A percentile compares a stretch with the other conserved stretches of the same genome.
Evolutionary conservation across 2,888 invertebrate species (phyloP).

Genomic region (Apocheima hispidaria): DNA sequence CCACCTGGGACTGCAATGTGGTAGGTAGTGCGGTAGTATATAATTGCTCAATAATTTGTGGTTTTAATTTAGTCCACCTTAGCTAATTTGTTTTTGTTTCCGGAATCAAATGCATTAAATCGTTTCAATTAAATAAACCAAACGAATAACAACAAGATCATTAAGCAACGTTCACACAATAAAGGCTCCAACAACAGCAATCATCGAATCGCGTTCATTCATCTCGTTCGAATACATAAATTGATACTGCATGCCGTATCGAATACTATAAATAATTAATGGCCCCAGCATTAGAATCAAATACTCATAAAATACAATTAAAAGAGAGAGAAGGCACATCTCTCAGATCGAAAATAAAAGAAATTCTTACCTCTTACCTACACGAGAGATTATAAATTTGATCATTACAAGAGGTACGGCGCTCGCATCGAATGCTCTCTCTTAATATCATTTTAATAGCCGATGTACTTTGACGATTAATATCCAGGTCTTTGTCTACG

Average conservation of each 20-base stretch:
- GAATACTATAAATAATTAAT: constrained; percentile 86
- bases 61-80: too few species aligned
- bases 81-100: constrained; percentile 1
- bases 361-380: constrained; percentile 74
- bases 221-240: constrained; percentile 76
- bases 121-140: constrained; percentile 34
- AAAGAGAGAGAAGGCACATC: constrained; percentile 81
- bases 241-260: constrained; percentile 80
- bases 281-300: constrained; percentile 84
- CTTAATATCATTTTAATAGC: constrained; percentile 81
- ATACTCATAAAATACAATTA: constrained; percentile 87
- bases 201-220: constrained; percentile 66
- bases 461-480: constrained; percentile 74
- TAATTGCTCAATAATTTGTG: too few species aligned
- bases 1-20: too few species aligned
- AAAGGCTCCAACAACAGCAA: constrained; percentile 56
- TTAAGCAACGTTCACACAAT: constrained; percentile 60
- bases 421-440: constrained; percentile 77
- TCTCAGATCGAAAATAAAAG: constrained; percentile 78
- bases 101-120: constrained; percentile 11
- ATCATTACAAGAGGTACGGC: constrained; percentile 82
- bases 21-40: too few species aligned
- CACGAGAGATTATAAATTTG: constrained; percentile 83
- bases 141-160: constrained; percentile 33
- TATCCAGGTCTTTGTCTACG: constrained; percentile 69